Conservation (phyloP, 2,888 invertebrate genomes). For the Napeogenes sylphis region DNA sequence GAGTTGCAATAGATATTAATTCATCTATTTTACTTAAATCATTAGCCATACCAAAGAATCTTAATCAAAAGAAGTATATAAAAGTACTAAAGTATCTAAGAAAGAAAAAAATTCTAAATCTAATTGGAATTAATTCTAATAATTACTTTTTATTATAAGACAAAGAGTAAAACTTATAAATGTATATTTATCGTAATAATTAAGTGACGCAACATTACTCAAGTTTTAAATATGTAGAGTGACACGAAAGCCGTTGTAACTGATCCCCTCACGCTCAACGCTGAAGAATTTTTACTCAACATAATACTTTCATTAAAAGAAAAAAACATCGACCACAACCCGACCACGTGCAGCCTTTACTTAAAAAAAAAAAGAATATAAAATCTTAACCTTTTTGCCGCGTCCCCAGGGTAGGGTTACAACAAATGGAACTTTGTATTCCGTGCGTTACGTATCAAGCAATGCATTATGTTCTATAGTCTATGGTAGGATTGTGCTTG, state of each 20-base stretch:
- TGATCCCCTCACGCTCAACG: slow-evolving; percentile 44
- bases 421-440: slow-evolving; percentile 62
- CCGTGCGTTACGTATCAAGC: slow-evolving; percentile 45
- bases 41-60: too few species aligned
- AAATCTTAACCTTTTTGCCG: slow-evolving; percentile 60
- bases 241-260: slow-evolving; percentile 48
- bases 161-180: too few species aligned
- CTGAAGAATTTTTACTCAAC: slow-evolving; percentile 62
- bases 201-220: slow-evolving; percentile 27
- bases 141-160: background rate
- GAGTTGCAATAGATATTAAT: too few species aligned
- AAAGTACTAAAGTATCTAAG: too few species aligned
- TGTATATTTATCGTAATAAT: slow-evolving; percentile 18
- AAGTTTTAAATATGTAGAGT: slow-evolving; percentile 31
- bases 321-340: slow-evolving; percentile 66
- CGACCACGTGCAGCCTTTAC: slow-evolving; percentile 71
- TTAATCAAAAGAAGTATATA: too few species aligned
- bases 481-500: slow-evolving; percentile 25
- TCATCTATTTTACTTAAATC: too few species aligned
- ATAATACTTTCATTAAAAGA: slow-evolving; percentile 66
- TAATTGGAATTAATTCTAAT: slow-evolving; percentile 11
- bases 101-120: too few species aligned
- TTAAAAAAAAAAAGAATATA: slow-evolving; percentile 58
- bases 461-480: slow-evolving; percentile 32
- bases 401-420: slow-evolving; percentile 68